Base-by-base conservation (phyloP, 30 jellyfish, hydroid and myxozoan genomes). In the Hydractinia symbiolongicarpus region DNA sequence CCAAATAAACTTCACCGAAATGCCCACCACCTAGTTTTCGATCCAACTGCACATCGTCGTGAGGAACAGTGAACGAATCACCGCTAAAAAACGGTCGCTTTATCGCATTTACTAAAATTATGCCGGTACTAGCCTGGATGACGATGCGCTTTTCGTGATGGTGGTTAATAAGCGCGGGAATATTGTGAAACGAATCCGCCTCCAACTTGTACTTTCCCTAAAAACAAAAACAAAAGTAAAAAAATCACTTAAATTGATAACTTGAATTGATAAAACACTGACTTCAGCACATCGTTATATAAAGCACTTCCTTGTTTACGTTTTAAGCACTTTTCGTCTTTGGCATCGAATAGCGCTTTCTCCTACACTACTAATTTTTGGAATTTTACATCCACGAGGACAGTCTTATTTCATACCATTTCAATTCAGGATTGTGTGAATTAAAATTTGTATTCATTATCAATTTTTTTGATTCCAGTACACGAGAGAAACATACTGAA, bases 201-300 rank as follows among this genome's bases (percentile, higher is more conserved):
- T 91, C 98, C 72, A 91, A 86, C 79, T 86, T 86, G 86, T 30
- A 91, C 74, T 54, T 58, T 4, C 95, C 95, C 98, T 91, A 76
- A 6, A 79, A 81, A 66, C 11, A 51, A 21, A 79, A 58, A 58
- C 11, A 79, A 53, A 76, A 79, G 44, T 30, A 83, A 76, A 50
- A 44, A 19, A 74, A 5, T 19, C 1, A 60, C 70, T 60, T 30
- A 30, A 30, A 30, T 30, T 30, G 44, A 30, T 30, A 30, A 30
- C 44, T 30, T 30, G 44, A 30, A 30, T 30, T 30, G 44, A 30
- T 30, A 30, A 30, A 30, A 30, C 44, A 30, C 44, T 30, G 44
- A 30, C 44, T 30, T 2, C 44, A 30, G 44, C 44, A 2, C 44
- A 30, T 30, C 44, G 44, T 30, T 30, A 30, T 0, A 30, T 30